Evolutionary conservation across 2,888 invertebrate genomes (phyloP), one percentile per base, ranked within the genome.

Genomic region (Lasioglossum villosulum): DNA sequence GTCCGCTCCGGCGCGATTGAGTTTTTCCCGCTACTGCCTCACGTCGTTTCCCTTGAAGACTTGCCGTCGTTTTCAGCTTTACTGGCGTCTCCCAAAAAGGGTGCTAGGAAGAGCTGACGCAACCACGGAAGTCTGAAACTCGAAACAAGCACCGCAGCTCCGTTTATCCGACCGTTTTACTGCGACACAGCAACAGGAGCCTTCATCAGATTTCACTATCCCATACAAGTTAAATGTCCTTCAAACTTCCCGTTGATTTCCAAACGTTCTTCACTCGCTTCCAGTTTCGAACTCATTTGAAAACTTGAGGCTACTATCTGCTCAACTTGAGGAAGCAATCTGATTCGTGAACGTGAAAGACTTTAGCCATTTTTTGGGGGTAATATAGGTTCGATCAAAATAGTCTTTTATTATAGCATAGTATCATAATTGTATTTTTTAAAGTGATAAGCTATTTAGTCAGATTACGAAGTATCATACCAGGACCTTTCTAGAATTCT

Each of bases 1-100:
- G 12, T 89, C 84, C 23, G 74, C 82, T 14, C 84, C 81, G 23
- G 63, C 75, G 27, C 80, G 83, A 70, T 66, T 89, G 37, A 72
- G 39, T 42, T 14, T 59, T 4, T 45, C 79, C 77, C 45, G 73
- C 37, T 78, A 59, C 71, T 73, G 42, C 56, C 78, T 76, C 39
- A 68, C 52, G 42, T 42, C 79, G 19, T 80, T 87, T 5, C 73
- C 80, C 4, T 4, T 79, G 75, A 75, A 74, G 74, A 56, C 76
- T 30, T 86, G 30, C 34, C 75, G 42, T 30, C 75, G 45, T 23
- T 68, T 83, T 79, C 86, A 76, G 34, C 45, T 77, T 42, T 63
- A 85, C n/a, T 80, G 79, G 82, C 66, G 66, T 23, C 45, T 8
- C n/a, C 8, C 52, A 42, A 70, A 63, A 71, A 71, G 37, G 66